phyloP scores from a whole-genome alignment of 2,888 invertebrate species.

The Nomada flava region DNA sequence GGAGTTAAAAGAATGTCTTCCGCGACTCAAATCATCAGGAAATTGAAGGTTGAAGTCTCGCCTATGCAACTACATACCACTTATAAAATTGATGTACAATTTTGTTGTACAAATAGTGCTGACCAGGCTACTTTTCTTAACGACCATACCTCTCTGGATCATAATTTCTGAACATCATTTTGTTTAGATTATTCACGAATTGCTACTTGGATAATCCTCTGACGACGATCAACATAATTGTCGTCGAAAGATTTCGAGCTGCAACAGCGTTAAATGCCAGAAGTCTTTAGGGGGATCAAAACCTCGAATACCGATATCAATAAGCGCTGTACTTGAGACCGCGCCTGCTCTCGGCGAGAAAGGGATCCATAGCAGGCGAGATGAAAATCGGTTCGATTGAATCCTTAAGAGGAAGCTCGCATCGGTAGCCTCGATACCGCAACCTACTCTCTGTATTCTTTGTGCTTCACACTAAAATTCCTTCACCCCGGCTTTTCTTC shows the following conservation, averaged over 20 bases:
- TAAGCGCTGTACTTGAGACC: constrained; percentile 35
- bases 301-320: constrained; percentile 9
- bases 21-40: too few species aligned
- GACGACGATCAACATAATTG: too few species aligned
- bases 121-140: too few species aligned
- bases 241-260: too few species aligned
- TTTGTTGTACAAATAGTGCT: too few species aligned
- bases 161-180: background rate
- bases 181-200: too few species aligned
- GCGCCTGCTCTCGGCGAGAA: constrained; percentile 14
- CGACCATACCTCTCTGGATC: background rate
- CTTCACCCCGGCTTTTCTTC: constrained; percentile 51
- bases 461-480: constrained; percentile 48
- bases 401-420: constrained; percentile 59
- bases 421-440: constrained; percentile 58
- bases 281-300: constrained; percentile 7
- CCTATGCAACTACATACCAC: too few species aligned
- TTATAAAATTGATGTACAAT: too few species aligned
- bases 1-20: too few species aligned
- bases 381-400: constrained; percentile 66
- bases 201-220: too few species aligned
- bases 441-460: constrained; percentile 39
- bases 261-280: background rate
- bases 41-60: too few species aligned
- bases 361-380: constrained; percentile 27